Percentiles rank a stretch among this genome's conserved stretches.
Conservation (phyloP, 2,888 invertebrate species). For the Lomographa bimaculata region DNA sequence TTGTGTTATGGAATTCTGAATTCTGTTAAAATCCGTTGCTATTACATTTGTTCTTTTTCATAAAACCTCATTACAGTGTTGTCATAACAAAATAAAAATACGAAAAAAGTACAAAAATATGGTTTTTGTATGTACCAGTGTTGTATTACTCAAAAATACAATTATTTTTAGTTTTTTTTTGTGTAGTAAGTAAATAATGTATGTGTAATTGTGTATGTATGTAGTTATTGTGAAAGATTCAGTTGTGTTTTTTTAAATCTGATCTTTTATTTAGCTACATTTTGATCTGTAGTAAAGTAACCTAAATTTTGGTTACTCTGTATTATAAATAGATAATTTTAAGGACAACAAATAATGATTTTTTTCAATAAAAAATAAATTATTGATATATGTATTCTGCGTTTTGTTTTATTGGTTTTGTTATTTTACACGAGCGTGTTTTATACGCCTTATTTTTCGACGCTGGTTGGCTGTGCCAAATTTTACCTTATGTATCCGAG, state of each 20-base stretch:
- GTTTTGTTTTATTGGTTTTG: constrained; percentile 18
- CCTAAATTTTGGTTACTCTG: constrained; percentile 23
- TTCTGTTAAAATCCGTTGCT: constrained; percentile 38
- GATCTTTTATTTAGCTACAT: constrained; percentile 31
- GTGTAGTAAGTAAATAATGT: constrained; percentile 5
- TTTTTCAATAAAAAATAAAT: constrained; percentile 9
- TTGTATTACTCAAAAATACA: constrained; percentile 23
- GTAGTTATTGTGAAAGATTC: constrained; percentile 28
- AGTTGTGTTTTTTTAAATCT: constrained; percentile 31
- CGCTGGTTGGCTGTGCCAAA: not conserved
- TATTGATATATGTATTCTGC: constrained; percentile 5
- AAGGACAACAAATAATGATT: constrained; percentile 30
- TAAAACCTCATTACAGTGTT: constrained; percentile 31
- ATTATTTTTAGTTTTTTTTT: constrained; percentile 20
- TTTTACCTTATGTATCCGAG: constrained; percentile 1
- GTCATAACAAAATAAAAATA: constrained; percentile 33
- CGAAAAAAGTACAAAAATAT: constrained; percentile 39
- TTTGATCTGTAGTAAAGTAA: constrained; percentile 33
- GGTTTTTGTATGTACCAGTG: constrained; percentile 17
- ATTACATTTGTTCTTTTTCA: constrained; percentile 25
- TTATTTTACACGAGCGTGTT: constrained; percentile 2
- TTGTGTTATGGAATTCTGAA: constrained; percentile 42
- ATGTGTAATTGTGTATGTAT: constrained; percentile 12
- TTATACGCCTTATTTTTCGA: constrained; percentile 3
- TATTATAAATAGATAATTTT: constrained; percentile 26